These are phyloP conservation scores for Egretta garzetta DNA, from an alignment of 2,113 vertebrate species.

Conservation along the genomic window DNA sequence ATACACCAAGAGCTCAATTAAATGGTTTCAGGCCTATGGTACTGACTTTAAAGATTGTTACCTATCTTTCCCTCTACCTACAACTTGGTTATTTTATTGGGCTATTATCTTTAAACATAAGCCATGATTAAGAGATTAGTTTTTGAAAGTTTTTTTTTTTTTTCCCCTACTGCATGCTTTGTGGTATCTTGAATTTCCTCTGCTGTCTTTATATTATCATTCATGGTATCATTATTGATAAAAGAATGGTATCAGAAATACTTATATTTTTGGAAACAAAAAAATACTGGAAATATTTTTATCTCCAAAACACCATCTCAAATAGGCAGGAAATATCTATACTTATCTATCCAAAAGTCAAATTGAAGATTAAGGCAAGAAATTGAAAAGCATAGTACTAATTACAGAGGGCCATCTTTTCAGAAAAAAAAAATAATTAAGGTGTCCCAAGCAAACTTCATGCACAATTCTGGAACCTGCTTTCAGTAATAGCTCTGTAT, in stretches of 20 bases:
- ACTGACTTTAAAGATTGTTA: neutral
- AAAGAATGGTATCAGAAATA: neutral
- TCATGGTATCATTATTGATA: neutral
- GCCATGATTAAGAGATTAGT: neutral
- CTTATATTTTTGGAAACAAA: neutral
- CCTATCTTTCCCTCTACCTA: neutral
- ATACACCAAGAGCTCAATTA: neutral
- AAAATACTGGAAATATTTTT: neutral
- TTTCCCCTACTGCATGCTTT: neutral
- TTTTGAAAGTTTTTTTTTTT: neutral
- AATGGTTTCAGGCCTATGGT: neutral
- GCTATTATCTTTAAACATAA: neutral
- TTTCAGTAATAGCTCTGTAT: neutral
- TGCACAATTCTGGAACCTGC: neutral
- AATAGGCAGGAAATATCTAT: neutral
- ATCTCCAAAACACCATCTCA: neutral
- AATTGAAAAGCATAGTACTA: neutral
- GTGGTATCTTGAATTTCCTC: neutral
- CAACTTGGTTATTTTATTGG: neutral
- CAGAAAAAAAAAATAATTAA: neutral
- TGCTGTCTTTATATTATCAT: neutral
- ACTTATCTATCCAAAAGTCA: neutral
- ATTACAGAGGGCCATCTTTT: neutral
- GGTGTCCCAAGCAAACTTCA: neutral
- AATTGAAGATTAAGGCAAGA: neutral